phyloP scores from a whole-genome alignment of 2,888 invertebrate genomes.

The Reticulitermes lucifugus region DNA sequence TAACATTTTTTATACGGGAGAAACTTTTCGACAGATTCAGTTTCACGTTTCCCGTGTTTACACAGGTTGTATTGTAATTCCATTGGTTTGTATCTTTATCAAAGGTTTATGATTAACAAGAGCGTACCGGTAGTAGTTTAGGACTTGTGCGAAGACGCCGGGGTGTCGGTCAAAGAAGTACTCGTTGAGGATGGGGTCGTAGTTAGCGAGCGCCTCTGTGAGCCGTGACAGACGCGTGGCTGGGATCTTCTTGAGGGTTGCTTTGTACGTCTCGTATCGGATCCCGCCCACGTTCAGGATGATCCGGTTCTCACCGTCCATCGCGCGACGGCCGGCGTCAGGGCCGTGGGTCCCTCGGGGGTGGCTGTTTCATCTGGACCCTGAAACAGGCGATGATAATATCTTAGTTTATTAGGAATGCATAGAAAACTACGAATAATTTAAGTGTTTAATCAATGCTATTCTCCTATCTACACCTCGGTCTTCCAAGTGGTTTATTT shows the following conservation, averaged over 20 bases:
- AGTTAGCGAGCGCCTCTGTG: conserved; percentile 88
- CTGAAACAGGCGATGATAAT: background rate
- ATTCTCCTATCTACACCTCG: too few species aligned
- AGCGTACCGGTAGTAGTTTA: conserved; percentile 84
- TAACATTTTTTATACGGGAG: too few species aligned
- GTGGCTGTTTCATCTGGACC: conserved; percentile 25
- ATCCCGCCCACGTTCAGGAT: conserved; percentile 95
- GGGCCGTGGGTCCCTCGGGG: conserved; percentile 18
- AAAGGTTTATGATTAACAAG: too few species aligned
- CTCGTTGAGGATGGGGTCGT: conserved; percentile 89
- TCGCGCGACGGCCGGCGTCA: conserved; percentile 58
- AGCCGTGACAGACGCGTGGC: conserved; percentile 86
- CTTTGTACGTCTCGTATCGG: conserved; percentile 83
- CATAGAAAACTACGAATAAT: too few species aligned
- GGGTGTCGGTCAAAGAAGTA: conserved; percentile 91
- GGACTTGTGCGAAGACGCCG: conserved; percentile 89
- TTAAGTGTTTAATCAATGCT: too few species aligned
- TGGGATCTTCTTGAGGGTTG: conserved; percentile 89
- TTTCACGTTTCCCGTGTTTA: too few species aligned
- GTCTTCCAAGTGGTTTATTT: too few species aligned
- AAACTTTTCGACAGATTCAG: too few species aligned
- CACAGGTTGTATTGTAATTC: too few species aligned
- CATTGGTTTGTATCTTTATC: too few species aligned
- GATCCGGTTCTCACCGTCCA: conserved; percentile 94
- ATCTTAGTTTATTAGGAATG: too few species aligned